Percentiles rank a stretch among this genome's conserved stretches.
Conservation (phyloP, 1,140 invertebrate species). For the Ectropis grisescens region DNA sequence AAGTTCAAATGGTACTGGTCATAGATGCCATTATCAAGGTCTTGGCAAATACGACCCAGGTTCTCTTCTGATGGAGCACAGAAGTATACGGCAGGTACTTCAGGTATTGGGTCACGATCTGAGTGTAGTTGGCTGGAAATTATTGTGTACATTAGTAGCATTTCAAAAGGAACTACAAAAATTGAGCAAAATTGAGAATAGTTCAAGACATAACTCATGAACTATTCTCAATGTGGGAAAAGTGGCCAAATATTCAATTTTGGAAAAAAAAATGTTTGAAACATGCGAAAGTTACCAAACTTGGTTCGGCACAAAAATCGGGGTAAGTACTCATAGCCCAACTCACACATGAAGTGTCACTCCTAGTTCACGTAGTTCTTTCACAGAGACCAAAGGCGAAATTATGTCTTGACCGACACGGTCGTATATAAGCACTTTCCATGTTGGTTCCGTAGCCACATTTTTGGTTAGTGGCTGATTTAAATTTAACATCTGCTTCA, state of each 20-base stretch:
- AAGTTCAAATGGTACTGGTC: constrained; percentile 98
- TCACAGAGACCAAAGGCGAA: constrained; percentile 95
- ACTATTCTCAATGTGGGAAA: no score
- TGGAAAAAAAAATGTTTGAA: no score
- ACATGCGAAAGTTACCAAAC: no score
- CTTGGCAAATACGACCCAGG: constrained; percentile 92
- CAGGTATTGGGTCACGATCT: constrained; percentile 95
- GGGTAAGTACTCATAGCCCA: no score
- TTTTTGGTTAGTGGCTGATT: constrained; percentile 85
- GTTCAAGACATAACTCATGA: no score
- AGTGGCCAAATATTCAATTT: no score
- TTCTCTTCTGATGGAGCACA: constrained; percentile 98
- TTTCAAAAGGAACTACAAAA: no score
- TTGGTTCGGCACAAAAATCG: no score
- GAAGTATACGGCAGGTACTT: constrained; percentile 99
- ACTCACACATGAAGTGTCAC: constrained; percentile 97
- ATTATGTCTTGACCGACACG: constrained; percentile 97
- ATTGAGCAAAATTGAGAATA: no score
- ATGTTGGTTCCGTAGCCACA: constrained; percentile 85
- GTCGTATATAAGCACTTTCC: constrained; percentile 98
- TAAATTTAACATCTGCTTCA: constrained; percentile 95
- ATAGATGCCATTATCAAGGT: constrained; percentile 93
- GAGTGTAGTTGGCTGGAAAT: constrained; percentile 87
- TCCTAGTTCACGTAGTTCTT: constrained; percentile 95
- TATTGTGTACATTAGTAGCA: no score